Percentiles rank a stretch among this genome's conserved stretches.
These are phyloP conservation scores for Stichopus horrens DNA, from an alignment of 53 echinoderm and acorn worm species.

Conservation along the genomic window DNA sequence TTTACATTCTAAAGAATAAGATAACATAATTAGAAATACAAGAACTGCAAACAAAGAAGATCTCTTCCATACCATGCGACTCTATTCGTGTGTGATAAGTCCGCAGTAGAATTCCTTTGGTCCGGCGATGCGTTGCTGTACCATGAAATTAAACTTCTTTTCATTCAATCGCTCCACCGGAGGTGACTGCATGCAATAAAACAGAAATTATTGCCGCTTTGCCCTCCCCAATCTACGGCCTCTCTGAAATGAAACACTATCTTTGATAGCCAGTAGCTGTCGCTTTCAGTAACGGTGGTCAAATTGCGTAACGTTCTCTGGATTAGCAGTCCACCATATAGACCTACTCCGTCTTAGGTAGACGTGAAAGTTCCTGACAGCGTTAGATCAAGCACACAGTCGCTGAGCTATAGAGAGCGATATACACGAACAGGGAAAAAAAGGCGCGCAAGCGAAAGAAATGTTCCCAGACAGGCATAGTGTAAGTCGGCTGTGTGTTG, in stretches of 20 bases:
- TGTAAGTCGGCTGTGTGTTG: background rate
- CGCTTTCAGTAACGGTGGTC: conserved; percentile 28
- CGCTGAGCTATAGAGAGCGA: background rate
- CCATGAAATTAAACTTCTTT: background rate
- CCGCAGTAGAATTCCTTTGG: background rate
- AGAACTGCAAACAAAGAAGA: background rate
- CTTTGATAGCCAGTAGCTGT: conserved; percentile 23
- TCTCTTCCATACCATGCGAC: background rate
- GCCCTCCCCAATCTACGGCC: conserved; percentile 20
- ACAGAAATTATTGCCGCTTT: conserved; percentile 17
- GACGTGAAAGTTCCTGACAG: background rate
- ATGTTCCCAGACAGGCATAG: background rate
- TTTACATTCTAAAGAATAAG: too few relatives aligned
- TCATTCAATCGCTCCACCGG: background rate
- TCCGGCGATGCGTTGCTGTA: background rate
- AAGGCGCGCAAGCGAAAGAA: too few relatives aligned
- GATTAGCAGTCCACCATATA: conserved; percentile 25
- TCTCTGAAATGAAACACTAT: conserved; percentile 27
- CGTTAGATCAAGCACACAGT: background rate
- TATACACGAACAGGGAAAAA: too few relatives aligned
- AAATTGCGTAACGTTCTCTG: conserved; percentile 34
- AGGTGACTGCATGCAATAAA: conserved; percentile 12
- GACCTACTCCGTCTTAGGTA: background rate
- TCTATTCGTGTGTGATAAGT: background rate
- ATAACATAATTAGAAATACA: background rate